Conservation (phyloP, 2,113 vertebrate species). For the Andinoacara biseriatus region DNA sequence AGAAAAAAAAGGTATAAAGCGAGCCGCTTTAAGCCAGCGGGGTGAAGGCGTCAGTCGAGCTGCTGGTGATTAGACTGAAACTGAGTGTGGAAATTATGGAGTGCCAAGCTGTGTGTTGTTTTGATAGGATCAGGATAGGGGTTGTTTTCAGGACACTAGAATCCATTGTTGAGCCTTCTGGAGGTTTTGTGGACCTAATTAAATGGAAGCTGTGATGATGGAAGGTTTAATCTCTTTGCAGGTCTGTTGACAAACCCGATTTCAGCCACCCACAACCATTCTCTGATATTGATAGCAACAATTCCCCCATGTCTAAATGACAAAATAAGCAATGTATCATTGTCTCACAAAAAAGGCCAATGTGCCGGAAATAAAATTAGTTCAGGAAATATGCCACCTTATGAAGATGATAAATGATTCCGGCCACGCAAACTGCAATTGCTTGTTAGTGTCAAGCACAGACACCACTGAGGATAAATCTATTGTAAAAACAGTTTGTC, state of each 20-base stretch:
- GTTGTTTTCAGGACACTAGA: slow-evolving; percentile 50
- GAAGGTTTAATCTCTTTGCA: slow-evolving; percentile 23
- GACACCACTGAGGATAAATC: too few relatives aligned
- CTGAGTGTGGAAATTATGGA: slow-evolving; percentile 60
- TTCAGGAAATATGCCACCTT: background rate
- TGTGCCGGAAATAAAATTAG: background rate
- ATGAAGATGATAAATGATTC: background rate
- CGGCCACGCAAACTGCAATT: background rate
- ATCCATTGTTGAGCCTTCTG: slow-evolving; percentile 49
- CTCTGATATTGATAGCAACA: slow-evolving; percentile 3
- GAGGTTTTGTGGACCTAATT: slow-evolving; percentile 39
- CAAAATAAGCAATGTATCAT: background rate
- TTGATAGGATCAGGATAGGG: slow-evolving; percentile 35
- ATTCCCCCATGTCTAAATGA: background rate
- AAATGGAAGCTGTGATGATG: slow-evolving; percentile 39
- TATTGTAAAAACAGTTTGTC: too few relatives aligned
- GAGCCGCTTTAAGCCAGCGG: slow-evolving; percentile 29
- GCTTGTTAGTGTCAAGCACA: background rate
- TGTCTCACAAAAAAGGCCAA: background rate
- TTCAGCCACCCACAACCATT: slow-evolving; percentile 17
- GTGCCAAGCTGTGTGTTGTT: slow-evolving; percentile 49
- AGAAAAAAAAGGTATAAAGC: slow-evolving; percentile 31
- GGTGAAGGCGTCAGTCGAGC: slow-evolving; percentile 43
- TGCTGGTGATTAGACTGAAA: slow-evolving; percentile 62
- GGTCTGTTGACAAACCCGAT: slow-evolving; percentile 36